Evolutionary conservation across 2,113 vertebrate genomes (phyloP).

Genomic region (Seriola aureovittata): DNA sequence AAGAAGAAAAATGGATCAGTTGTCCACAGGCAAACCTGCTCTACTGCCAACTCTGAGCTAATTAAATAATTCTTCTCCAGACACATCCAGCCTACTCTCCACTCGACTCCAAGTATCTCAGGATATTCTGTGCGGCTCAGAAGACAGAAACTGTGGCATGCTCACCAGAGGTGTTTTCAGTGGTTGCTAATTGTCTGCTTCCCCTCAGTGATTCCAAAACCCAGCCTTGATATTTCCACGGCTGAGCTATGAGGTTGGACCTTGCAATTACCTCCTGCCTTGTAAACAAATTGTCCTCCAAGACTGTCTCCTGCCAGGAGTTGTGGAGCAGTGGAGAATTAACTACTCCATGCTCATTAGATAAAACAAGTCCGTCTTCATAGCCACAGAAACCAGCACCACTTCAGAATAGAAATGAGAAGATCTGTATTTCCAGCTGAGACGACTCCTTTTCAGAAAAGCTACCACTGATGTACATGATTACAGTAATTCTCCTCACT

Average conservation of each 20-base stretch:
- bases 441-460: slow-evolving; percentile 10
- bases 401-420: slow-evolving; percentile 41
- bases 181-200: slow-evolving; percentile 68
- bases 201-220: slow-evolving; percentile 54
- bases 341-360: slow-evolving; percentile 65
- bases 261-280: slow-evolving; percentile 72
- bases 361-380: slow-evolving; percentile 43
- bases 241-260: slow-evolving; percentile 59
- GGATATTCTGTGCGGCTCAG: slow-evolving; percentile 12
- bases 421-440: slow-evolving; percentile 31
- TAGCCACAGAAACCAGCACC: slow-evolving; percentile 24
- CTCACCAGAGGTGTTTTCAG: slow-evolving; percentile 53
- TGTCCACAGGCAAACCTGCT: slow-evolving; percentile 39
- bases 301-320: slow-evolving; percentile 69
- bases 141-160: slow-evolving; percentile 17
- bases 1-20: slow-evolving; percentile 29
- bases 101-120: slow-evolving; percentile 1
- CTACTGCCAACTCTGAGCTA: not conserved
- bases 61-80: too few relatives aligned
- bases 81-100: not conserved
- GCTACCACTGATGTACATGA: slow-evolving; percentile 1
- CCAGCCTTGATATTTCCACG: slow-evolving; percentile 63
- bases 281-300: slow-evolving; percentile 79
- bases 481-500: slow-evolving; percentile 3
- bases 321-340: slow-evolving; percentile 57